Evolutionary conservation across 2,113 vertebrate genomes (phyloP), one percentile per base, ranked within the genome.

Genomic region (Phyllopteryx taeniolatus): DNA sequence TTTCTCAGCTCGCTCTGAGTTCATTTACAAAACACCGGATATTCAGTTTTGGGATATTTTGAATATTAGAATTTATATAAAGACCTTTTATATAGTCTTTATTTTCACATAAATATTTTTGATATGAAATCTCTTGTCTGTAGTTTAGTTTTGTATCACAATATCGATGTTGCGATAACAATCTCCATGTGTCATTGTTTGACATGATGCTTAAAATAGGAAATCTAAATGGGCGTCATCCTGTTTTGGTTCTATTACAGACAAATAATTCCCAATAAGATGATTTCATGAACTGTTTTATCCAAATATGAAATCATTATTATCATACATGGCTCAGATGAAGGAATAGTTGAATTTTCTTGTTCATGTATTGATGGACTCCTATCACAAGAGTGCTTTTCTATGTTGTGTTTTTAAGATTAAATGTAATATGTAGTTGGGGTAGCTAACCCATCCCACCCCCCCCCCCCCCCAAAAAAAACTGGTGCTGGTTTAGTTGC

Each of bases 201-300:
- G 39, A 71, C 81, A 79, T 73, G 17, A 64, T 71, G 47, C 68
- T 68, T 6, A 73, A 68, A 71, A 57, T 31, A 27, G 27, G 27
- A 27, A 42, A 72, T 74, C 74, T 47, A 63, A n/a, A 9, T 61
- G 31, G 68, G 75, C 51, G 75, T 19, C 57, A 56, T 46, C 54
- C 59, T 79, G 73, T 77, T 83, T 80, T 79, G 72, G 67, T 79
- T 47, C 69, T 77, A 74, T 78, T 71, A 78, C 62, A 68, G 54
- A 69, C 31, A 67, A 73, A 77, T 82, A 43, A 67, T 39, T 83
- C 57, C 80, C 27, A 22, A 31, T 11, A 22, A 47, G 20, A 31
- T 15, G 33, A 70, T 73, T 61, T 42, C 70, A 83, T 77, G 31
- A 78, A 81, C 76, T 35, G 71, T 71, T 79, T 39, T 73, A 57